Evolutionary conservation across 23 tunicate species (phyloP).

Genomic region (Styela clava): DNA sequence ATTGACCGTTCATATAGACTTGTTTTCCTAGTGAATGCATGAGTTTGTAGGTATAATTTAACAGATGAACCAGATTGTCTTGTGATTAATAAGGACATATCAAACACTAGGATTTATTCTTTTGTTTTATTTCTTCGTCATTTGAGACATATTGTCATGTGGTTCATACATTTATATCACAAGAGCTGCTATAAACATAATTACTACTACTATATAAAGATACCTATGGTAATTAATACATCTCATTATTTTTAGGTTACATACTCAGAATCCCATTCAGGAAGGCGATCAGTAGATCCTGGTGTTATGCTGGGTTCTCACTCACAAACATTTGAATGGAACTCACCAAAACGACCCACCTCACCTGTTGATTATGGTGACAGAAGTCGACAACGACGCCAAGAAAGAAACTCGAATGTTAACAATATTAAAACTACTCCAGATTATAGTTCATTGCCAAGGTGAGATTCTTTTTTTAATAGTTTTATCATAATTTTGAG

Average conservation of each 20-base stretch:
- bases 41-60: too few species aligned
- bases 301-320: slow-evolving; percentile 29
- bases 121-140: too few species aligned
- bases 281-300: slow-evolving; percentile 60
- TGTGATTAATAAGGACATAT: too few species aligned
- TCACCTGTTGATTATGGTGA: slow-evolving; percentile 17
- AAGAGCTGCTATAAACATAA: too few species aligned
- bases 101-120: too few species aligned
- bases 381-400: slow-evolving; percentile 5
- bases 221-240: too few species aligned
- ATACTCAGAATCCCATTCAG: slow-evolving; percentile 30
- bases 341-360: slow-evolving; percentile 22
- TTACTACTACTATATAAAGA: too few species aligned
- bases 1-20: too few species aligned
- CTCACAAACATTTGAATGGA: slow-evolving; percentile 4
- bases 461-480: slow-evolving; percentile 18
- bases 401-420: background rate
- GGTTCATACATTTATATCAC: too few species aligned
- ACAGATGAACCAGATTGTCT: too few species aligned
- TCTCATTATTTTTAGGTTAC: slow-evolving; percentile 14
- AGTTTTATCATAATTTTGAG: background rate
- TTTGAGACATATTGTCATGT: too few species aligned
- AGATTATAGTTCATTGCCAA: slow-evolving; percentile 69
- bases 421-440: slow-evolving; percentile 14
- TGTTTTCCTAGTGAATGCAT: too few species aligned